These are phyloP conservation scores for Turritopsis dohrnii DNA, from an alignment of 30 jellyfish, hydroid and myxozoan genomes.

Conservation along the genomic window DNA sequence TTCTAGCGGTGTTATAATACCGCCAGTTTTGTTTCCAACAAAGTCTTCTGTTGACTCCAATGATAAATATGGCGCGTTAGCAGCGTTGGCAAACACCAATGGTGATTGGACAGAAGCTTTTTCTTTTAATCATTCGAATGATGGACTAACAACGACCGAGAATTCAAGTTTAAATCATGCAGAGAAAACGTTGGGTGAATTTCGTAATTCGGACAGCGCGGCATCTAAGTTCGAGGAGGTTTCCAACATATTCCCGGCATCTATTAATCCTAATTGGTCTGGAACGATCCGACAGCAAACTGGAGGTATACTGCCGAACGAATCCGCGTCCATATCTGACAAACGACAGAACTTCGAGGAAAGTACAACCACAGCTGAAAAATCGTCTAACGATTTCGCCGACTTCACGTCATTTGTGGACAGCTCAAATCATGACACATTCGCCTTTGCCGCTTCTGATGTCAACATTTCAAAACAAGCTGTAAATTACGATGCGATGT, in stretches of 20 bases:
- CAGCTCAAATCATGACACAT: background rate
- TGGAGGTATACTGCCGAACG: background rate
- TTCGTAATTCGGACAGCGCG: background rate
- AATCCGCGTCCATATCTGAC: background rate
- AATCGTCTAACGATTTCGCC: background rate
- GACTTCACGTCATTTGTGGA: background rate
- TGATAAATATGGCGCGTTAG: background rate
- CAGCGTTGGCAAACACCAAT: background rate
- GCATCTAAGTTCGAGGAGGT: background rate
- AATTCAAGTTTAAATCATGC: background rate
- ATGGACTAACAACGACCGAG: background rate
- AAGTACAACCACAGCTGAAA: background rate
- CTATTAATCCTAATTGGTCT: background rate
- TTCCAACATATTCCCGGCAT: background rate
- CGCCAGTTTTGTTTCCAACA: background rate
- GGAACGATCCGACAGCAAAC: background rate
- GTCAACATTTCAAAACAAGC: background rate
- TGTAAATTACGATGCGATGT: background rate
- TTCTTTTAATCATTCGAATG: background rate
- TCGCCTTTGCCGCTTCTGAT: background rate
- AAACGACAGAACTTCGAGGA: background rate
- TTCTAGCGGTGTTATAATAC: background rate
- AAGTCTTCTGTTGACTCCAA: background rate
- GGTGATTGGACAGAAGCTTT: background rate
- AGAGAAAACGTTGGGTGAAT: background rate